Evolutionary conservation across 2,797 vertebrate genomes (phyloP).

Genomic region (Bufotes viridis): DNA sequence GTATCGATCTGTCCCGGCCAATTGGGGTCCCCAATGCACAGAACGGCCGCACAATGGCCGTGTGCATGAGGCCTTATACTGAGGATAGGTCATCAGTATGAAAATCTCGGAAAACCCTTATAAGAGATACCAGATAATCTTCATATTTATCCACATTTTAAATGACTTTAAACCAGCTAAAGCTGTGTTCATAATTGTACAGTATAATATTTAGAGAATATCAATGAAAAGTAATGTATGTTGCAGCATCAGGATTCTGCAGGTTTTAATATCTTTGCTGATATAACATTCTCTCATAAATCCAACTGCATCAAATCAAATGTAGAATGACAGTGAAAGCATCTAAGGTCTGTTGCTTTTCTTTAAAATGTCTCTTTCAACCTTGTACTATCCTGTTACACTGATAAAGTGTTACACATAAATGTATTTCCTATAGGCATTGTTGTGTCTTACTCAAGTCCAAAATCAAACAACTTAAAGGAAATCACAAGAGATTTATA

Average conservation of each 20-base stretch:
- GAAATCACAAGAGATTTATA: slow-evolving; percentile 51
- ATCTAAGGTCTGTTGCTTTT: slow-evolving; percentile 20
- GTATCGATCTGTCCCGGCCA: no score
- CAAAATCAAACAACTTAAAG: slow-evolving; percentile 42
- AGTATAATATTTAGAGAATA: background rate
- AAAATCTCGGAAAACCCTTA: no score
- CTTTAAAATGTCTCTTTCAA: slow-evolving; percentile 42
- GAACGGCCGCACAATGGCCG: no score
- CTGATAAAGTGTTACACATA: slow-evolving; percentile 53
- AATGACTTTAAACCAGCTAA: background rate
- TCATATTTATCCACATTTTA: background rate
- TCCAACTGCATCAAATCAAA: slow-evolving; percentile 30
- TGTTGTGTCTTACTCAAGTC: slow-evolving; percentile 42
- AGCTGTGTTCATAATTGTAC: background rate
- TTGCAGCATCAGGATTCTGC: slow-evolving; percentile 11
- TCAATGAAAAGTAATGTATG: background rate
- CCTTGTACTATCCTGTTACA: slow-evolving; percentile 43
- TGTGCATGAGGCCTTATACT: no score
- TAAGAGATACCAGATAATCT: background rate
- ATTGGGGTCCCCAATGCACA: no score
- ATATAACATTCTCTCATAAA: slow-evolving; percentile 6
- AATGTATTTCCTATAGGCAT: slow-evolving; percentile 55
- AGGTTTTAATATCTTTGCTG: slow-evolving; percentile 20
- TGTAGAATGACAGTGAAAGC: slow-evolving; percentile 9
- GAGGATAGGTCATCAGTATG: no score